These are phyloP conservation scores for Sander lucioperca DNA, from an alignment of 2,113 vertebrate genomes.

Conservation along the genomic window DNA sequence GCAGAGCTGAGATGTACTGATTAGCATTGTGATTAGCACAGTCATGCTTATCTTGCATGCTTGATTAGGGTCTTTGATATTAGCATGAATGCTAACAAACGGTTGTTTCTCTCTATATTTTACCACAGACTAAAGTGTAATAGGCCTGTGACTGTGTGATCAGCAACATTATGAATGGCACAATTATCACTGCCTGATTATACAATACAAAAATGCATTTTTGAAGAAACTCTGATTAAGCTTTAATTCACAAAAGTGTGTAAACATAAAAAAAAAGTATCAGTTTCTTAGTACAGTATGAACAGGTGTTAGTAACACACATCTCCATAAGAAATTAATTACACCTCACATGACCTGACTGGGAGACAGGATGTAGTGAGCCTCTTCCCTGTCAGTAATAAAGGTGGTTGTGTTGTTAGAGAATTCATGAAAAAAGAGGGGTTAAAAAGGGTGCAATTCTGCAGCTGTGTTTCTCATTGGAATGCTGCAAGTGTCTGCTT, in stretches of 20 bases:
- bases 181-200: not conserved
- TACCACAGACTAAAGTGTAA: not conserved
- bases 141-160: not conserved
- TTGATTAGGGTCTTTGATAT: constrained; percentile 62
- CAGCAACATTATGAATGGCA: not conserved
- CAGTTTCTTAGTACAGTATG: not conserved
- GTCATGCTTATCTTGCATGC: constrained; percentile 49
- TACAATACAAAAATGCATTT: not conserved
- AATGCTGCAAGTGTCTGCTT: constrained; percentile 62
- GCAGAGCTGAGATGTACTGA: constrained; percentile 68
- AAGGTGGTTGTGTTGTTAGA: constrained; percentile 30
- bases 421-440: constrained; percentile 18
- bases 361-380: constrained; percentile 15
- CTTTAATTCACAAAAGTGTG: not conserved
- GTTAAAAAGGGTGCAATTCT: constrained; percentile 39
- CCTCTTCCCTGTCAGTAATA: constrained; percentile 31
- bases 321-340: not conserved
- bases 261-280: not conserved
- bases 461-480: constrained; percentile 70
- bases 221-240: too few species aligned
- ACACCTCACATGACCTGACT: constrained; percentile 12
- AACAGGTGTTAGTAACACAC: not conserved
- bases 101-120: constrained; percentile 13
- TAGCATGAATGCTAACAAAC: constrained; percentile 37
- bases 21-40: constrained; percentile 74